Percentiles rank a stretch among this genome's conserved stretches.
phyloP scores from a whole-genome alignment of 2,113 vertebrate species.

The Lampris megalopsis region DNA sequence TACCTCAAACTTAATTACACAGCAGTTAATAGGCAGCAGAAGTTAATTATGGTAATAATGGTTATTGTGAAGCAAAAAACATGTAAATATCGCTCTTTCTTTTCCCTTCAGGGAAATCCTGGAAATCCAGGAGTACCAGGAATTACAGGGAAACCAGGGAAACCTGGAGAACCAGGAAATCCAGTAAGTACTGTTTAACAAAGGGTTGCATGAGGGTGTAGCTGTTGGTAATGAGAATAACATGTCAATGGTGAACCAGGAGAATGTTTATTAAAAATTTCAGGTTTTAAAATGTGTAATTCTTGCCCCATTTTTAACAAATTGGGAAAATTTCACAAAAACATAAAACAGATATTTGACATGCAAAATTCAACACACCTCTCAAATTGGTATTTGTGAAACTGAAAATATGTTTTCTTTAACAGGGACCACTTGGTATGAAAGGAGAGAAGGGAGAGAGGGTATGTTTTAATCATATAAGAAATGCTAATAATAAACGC shows the following conservation, averaged over 20 bases:
- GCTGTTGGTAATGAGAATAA: neutral
- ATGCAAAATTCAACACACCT: too few species aligned
- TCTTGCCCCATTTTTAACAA: neutral
- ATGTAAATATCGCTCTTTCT: conserved; percentile 16
- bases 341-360: neutral
- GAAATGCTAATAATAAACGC: neutral
- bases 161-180: conserved; percentile 90
- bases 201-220: neutral
- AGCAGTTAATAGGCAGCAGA: conserved; percentile 50
- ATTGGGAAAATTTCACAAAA: neutral
- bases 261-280: too few species aligned
- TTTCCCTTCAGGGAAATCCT: conserved; percentile 86
- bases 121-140: conserved; percentile 94
- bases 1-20: conserved; percentile 49
- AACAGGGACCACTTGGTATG: conserved; percentile 88
- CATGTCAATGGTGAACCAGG: too few species aligned
- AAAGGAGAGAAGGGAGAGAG: conserved; percentile 98
- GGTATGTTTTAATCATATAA: conserved; percentile 79
- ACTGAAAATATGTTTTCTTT: conserved; percentile 8
- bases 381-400: too few species aligned
- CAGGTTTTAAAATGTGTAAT: too few species aligned
- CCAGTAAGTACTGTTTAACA: conserved; percentile 80
- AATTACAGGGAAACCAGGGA: conserved; percentile 91
- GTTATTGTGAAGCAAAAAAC: conserved; percentile 37
- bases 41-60: conserved; percentile 49